Evolutionary conservation across 2,888 invertebrate species (phyloP).

Genomic region (Luperina testacea): DNA sequence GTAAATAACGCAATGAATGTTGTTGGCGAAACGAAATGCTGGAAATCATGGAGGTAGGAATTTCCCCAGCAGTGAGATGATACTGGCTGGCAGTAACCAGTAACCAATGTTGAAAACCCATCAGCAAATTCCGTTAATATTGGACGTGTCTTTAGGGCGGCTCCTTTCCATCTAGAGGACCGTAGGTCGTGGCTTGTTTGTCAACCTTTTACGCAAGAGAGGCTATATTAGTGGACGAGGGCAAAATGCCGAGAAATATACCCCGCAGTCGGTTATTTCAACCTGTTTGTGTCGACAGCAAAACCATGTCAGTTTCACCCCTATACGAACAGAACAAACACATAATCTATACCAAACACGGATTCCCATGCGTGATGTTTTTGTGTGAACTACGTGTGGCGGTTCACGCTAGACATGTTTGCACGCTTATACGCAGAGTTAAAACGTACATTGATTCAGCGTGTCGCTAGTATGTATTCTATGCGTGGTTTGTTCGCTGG

Average conservation of each 20-base stretch:
- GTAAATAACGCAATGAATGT: too few relatives aligned
- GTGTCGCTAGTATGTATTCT: neutral
- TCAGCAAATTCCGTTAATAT: slow-evolving; percentile 1
- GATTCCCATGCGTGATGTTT: slow-evolving; percentile 43
- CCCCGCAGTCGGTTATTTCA: neutral
- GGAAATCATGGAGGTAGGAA: neutral
- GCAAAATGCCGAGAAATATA: neutral
- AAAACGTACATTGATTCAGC: slow-evolving; percentile 42
- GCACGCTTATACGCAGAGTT: slow-evolving; percentile 26
- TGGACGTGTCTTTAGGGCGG: neutral
- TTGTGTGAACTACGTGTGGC: slow-evolving; percentile 14
- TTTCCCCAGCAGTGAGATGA: too few relatives aligned
- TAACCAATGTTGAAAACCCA: neutral
- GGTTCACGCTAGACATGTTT: slow-evolving; percentile 44
- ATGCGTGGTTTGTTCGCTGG: slow-evolving; percentile 20
- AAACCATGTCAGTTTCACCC: slow-evolving; percentile 3
- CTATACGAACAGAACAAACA: slow-evolving; percentile 16
- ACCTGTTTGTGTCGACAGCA: neutral
- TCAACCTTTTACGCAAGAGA: neutral
- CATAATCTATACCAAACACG: slow-evolving; percentile 21
- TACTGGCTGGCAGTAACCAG: neutral
- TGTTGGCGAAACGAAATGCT: neutral
- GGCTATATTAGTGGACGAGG: neutral
- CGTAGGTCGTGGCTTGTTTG: neutral
- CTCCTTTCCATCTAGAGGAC: neutral